These are phyloP conservation scores for Lasioglossum figueresi DNA, from an alignment of 2,888 invertebrate species.

Conservation along the genomic window DNA sequence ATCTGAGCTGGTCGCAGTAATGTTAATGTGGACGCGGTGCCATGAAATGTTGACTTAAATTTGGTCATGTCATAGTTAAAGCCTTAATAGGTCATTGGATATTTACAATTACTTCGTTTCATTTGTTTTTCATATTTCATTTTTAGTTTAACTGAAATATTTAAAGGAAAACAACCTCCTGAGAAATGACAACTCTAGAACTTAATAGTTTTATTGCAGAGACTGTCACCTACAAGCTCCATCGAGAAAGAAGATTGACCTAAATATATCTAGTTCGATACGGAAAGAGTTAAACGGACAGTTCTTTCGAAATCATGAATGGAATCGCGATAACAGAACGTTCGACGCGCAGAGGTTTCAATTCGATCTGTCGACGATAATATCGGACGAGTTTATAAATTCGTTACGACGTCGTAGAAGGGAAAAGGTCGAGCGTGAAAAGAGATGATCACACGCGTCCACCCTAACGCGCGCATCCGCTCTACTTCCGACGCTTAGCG, in stretches of 20 bases:
- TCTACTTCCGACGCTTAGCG: constrained; percentile 83
- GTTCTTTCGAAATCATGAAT: not conserved
- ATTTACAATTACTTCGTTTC: not conserved
- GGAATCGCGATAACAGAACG: not conserved
- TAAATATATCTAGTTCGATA: not conserved
- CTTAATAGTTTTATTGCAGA: not conserved
- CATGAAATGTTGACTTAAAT: not conserved
- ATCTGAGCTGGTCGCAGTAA: not conserved
- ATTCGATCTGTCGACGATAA: constrained; percentile 43
- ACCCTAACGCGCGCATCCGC: constrained; percentile 75
- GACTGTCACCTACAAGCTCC: not conserved
- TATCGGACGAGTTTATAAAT: constrained; percentile 53
- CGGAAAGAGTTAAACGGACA: not conserved
- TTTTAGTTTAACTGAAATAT: not conserved
- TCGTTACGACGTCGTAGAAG: constrained; percentile 37
- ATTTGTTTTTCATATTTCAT: not conserved
- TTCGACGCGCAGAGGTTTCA: not conserved
- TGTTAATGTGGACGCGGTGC: not conserved
- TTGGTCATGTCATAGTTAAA: not conserved
- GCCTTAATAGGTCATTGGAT: not conserved
- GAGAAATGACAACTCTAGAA: not conserved
- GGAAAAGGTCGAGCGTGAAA: constrained; percentile 71
- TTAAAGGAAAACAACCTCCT: not conserved
- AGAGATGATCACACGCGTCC: constrained; percentile 52
- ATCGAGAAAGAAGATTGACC: not conserved